These are phyloP conservation scores for Atta colombica DNA, from an alignment of 1,140 invertebrate species.

Conservation along the genomic window DNA sequence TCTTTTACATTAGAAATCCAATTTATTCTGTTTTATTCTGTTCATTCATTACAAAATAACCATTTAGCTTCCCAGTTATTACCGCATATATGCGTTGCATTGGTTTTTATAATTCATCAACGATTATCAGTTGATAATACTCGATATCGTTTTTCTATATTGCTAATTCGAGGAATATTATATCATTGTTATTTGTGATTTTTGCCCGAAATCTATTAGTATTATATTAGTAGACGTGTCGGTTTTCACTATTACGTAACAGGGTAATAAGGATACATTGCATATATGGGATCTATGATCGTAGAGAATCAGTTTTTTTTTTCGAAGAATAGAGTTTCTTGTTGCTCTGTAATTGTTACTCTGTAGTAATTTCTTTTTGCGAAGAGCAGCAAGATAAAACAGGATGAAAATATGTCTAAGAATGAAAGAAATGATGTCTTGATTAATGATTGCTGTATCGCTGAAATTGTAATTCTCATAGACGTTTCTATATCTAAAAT, in stretches of 20 bases:
- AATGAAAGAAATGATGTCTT: background rate
- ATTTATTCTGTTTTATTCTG: background rate
- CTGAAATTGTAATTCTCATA: background rate
- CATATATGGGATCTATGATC: constrained; percentile 6
- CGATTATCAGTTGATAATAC: background rate
- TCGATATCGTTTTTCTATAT: constrained; percentile 40
- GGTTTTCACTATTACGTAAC: constrained; percentile 68
- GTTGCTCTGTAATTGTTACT: background rate
- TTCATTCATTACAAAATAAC: background rate
- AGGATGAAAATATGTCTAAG: too few species aligned
- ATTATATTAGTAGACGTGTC: constrained; percentile 26
- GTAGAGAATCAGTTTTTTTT: constrained; percentile 15
- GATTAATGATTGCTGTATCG: background rate
- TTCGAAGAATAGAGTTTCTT: constrained; percentile 15
- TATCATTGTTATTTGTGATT: constrained; percentile 35
- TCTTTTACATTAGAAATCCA: background rate
- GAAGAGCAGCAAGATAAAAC: background rate
- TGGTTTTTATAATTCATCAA: background rate
- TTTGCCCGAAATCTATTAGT: constrained; percentile 13
- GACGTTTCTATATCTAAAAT: background rate
- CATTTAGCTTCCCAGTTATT: background rate
- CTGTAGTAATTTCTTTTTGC: background rate
- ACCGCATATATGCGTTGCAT: too few species aligned
- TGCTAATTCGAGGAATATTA: constrained; percentile 36
- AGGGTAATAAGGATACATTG: constrained; percentile 45